These are phyloP conservation scores for Misgurnus anguillicaudatus DNA, from an alignment of 2,113 vertebrate genomes.

Conservation along the genomic window DNA sequence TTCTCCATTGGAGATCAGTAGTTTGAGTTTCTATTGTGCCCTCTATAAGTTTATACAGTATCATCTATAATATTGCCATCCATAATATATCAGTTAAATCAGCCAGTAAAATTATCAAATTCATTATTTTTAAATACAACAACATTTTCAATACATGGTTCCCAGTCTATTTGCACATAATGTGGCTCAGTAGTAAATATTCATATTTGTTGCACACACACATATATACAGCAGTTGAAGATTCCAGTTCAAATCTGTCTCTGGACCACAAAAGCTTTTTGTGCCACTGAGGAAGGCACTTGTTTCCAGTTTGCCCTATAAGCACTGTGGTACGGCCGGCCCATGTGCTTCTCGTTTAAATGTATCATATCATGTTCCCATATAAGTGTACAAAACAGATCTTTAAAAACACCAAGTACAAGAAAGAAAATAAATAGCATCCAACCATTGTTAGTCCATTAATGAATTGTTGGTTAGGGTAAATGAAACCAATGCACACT, in stretches of 20 bases:
- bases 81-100: background rate
- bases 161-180: slow-evolving; percentile 12
- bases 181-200: slow-evolving; percentile 21
- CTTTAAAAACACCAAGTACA: background rate
- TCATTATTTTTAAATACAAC: slow-evolving; percentile 21
- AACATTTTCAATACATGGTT: slow-evolving; percentile 15
- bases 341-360: background rate
- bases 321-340: background rate
- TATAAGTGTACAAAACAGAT: background rate
- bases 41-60: background rate
- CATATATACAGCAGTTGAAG: slow-evolving; percentile 14
- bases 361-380: background rate
- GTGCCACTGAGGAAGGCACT: slow-evolving; percentile 38
- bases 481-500: background rate
- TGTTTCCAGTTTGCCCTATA: slow-evolving; percentile 6
- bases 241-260: background rate
- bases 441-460: slow-evolving; percentile 5
- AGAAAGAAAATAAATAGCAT: slow-evolving; percentile 10
- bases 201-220: background rate
- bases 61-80: slow-evolving; percentile 20
- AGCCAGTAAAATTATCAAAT: background rate
- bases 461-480: background rate
- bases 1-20: slow-evolving; percentile 45
- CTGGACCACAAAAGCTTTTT: slow-evolving; percentile 3
- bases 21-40: slow-evolving; percentile 21